A percentile compares a stretch with the other conserved stretches of the same genome.
These are phyloP conservation scores for Diadophis punctatus DNA, from an alignment of 2,113 vertebrate genomes.

Conservation along the genomic window DNA sequence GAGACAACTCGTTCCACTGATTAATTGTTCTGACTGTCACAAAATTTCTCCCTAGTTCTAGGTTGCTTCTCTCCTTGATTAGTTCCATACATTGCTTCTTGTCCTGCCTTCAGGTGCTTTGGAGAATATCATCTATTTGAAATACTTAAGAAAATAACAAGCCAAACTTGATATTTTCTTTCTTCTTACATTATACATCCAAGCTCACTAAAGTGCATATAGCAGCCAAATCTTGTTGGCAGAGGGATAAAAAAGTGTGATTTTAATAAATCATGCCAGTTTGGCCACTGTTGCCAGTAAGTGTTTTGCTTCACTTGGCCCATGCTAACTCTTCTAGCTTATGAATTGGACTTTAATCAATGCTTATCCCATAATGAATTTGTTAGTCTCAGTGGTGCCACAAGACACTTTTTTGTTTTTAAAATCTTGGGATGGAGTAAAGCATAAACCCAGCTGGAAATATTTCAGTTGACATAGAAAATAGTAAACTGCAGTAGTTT, in stretches of 20 bases:
- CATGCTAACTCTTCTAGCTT: background rate
- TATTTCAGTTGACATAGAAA: background rate
- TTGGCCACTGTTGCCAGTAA: background rate
- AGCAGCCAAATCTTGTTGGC: background rate
- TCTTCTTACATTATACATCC: background rate
- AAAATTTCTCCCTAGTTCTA: background rate
- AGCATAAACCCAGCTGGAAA: background rate
- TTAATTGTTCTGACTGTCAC: background rate
- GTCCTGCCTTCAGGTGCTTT: background rate
- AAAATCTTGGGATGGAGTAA: background rate
- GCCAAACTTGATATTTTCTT: background rate
- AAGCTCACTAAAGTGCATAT: background rate
- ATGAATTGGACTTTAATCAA: background rate
- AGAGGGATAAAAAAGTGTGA: background rate
- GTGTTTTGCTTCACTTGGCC: background rate
- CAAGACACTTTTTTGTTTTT: background rate
- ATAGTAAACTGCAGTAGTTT: background rate
- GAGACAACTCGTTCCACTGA: background rate
- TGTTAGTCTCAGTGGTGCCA: background rate
- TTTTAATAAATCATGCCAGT: background rate
- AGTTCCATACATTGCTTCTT: background rate
- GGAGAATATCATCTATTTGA: background rate
- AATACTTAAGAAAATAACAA: background rate
- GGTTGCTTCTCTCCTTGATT: background rate
- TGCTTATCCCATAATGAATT: background rate